phyloP scores from a whole-genome alignment of 2,797 vertebrate species.

The Acrocephalus scirpaceus region DNA sequence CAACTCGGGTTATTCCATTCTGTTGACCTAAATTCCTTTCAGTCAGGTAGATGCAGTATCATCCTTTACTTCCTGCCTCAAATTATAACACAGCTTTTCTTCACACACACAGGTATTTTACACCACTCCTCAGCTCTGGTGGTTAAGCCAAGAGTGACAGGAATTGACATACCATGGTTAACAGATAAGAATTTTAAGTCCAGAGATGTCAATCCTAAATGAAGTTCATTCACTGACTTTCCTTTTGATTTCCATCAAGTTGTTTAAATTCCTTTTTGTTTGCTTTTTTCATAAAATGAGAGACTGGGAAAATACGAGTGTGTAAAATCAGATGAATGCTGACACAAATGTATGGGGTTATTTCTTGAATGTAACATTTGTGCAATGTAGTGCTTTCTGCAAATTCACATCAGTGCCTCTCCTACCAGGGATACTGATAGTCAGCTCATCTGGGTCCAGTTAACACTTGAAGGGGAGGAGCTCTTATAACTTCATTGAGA shows the following conservation, averaged over 20 bases:
- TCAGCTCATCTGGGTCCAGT: background rate
- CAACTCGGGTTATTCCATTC: slow-evolving; percentile 48
- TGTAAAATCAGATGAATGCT: background rate
- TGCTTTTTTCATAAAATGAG: background rate
- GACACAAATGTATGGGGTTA: rapidly evolving
- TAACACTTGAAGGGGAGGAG: background rate
- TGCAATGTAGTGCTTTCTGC: background rate
- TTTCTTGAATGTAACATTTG: background rate
- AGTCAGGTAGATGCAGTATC: slow-evolving; percentile 10
- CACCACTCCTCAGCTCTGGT: rapidly evolving
- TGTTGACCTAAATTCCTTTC: slow-evolving; percentile 59
- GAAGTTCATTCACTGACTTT: background rate
- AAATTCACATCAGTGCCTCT: background rate
- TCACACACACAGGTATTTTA: background rate
- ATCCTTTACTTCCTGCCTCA: slow-evolving; percentile 4
- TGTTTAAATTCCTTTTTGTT: background rate
- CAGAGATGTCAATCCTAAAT: background rate
- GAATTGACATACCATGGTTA: background rate
- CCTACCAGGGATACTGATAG: background rate
- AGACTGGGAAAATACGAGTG: background rate
- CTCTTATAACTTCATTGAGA: background rate
- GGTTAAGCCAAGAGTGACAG: background rate
- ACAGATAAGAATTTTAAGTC: background rate
- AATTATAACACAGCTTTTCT: background rate
- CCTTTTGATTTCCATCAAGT: background rate